These are phyloP conservation scores for Clupea harengus DNA, from an alignment of 2,113 vertebrate species.

Conservation along the genomic window DNA sequence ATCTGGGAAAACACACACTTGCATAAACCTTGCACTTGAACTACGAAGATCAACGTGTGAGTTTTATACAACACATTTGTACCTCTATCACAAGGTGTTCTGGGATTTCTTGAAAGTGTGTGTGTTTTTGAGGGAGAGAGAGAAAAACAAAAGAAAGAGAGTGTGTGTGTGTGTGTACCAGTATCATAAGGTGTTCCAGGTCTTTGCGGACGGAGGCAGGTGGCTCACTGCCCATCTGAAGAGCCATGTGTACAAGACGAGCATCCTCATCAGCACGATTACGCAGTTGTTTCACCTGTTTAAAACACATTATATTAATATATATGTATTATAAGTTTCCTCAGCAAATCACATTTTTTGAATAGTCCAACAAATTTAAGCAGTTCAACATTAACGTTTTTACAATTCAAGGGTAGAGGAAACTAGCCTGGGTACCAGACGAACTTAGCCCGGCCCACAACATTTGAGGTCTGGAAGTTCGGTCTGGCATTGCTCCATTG, in stretches of 20 bases:
- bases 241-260: conserved; percentile 91
- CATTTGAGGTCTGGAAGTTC: too few relatives aligned
- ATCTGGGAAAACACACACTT: conserved; percentile 69
- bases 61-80: not conserved
- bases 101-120: not conserved
- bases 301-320: not conserved
- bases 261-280: conserved; percentile 97
- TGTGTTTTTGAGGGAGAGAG: not conserved
- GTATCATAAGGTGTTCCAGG: conserved; percentile 91
- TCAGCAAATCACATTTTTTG: too few relatives aligned
- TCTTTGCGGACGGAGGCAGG: conserved; percentile 85
- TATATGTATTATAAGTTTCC: too few relatives aligned
- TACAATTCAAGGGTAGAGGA: too few relatives aligned
- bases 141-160: too few relatives aligned
- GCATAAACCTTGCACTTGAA: not conserved
- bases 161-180: conserved; percentile 66
- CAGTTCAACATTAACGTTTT: too few relatives aligned
- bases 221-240: conserved; percentile 93
- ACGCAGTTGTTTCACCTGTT: conserved; percentile 92
- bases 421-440: too few relatives aligned
- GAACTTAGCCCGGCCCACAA: too few relatives aligned
- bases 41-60: too few relatives aligned
- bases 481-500: too few relatives aligned
- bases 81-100: not conserved
- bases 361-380: too few relatives aligned